Evolutionary conservation across 2,888 invertebrate genomes (phyloP), one percentile per base, ranked within the genome.

Genomic region (Polymixis lichenea): DNA sequence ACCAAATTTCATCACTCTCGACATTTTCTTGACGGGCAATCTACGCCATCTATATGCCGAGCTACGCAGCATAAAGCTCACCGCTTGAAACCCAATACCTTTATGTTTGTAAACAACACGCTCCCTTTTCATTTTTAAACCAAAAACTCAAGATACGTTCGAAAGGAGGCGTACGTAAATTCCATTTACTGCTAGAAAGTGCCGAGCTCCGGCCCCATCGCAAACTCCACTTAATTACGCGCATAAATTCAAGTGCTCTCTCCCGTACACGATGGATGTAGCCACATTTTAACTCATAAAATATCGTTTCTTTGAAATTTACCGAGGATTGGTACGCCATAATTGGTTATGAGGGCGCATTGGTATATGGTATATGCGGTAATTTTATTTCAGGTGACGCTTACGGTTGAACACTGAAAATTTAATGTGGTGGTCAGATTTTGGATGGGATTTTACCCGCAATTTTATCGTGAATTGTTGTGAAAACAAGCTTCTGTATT

Each of bases 161-260:
- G 93, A 92, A 95, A 95, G 95, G 94, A 94, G 92, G 93, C 92
- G 95, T 94, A 95, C 95, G 96, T 95, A 96, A 96, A 96, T 96
- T 96, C 95, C 95, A 96, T 96, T 96, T 96, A 94, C 95, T 94
- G 93, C 90, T 94, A 92, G 94, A 93, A 95, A 96, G 96, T 95
- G 96, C 95, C 94, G 94, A 92, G 94, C 93, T 75, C 93, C 90
- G 91, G 91, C 92, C 94, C 92, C 93, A 93, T 95, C 95, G 95
- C 95, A 95, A 96, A 95, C 95, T 95, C 94, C 92, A 96, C 96
- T 96, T 96, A 96, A 96, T 96, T 96, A 96, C 95, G 95, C 94
- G 95, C 95, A 95, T 95, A 96, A 96, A 96, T 95, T 95, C 94
- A 93, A 96, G 95, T 94, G 95, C 95, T 95, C 93, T 95, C 93